These are phyloP conservation scores for Pseudomugil gertrudae DNA, from an alignment of 2,797 vertebrate species.

Conservation along the genomic window DNA sequence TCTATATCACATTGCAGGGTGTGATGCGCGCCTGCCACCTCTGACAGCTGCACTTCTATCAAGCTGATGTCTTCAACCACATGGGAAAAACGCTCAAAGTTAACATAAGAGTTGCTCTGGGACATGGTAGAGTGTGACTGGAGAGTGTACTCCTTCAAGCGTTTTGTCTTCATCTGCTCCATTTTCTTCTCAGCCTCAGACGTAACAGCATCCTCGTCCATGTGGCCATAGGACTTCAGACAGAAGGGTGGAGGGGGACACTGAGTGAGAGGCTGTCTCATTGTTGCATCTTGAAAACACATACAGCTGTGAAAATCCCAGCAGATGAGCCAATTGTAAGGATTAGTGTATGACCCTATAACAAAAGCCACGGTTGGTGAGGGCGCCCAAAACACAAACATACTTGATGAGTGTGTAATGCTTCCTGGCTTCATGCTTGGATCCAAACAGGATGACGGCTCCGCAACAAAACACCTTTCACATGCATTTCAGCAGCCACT, in stretches of 20 bases:
- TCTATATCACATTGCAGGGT: constrained; percentile 87
- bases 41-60: constrained; percentile 72
- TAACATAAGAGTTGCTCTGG: constrained; percentile 89
- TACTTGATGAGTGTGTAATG: constrained; percentile 41
- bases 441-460: constrained; percentile 58
- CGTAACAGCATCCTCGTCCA: constrained; percentile 70
- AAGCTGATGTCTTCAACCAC: constrained; percentile 84
- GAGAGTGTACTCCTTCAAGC: constrained; percentile 89
- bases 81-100: constrained; percentile 87
- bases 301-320: constrained; percentile 47
- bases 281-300: constrained; percentile 62
- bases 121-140: constrained; percentile 89
- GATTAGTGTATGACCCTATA: constrained; percentile 65
- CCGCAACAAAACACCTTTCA: constrained; percentile 53
- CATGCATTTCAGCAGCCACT: constrained; percentile 55
- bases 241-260: constrained; percentile 83
- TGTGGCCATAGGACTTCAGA: constrained; percentile 80
- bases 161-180: constrained; percentile 88
- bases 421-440: constrained; percentile 61
- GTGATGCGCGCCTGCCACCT: constrained; percentile 72
- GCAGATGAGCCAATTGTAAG: constrained; percentile 40
- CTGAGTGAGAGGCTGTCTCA: constrained; percentile 66
- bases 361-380: constrained; percentile 62
- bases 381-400: constrained; percentile 38
- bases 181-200: constrained; percentile 71